phyloP scores from a whole-genome alignment of 2,888 invertebrate species.

The Ptychoptera contaminata region DNA sequence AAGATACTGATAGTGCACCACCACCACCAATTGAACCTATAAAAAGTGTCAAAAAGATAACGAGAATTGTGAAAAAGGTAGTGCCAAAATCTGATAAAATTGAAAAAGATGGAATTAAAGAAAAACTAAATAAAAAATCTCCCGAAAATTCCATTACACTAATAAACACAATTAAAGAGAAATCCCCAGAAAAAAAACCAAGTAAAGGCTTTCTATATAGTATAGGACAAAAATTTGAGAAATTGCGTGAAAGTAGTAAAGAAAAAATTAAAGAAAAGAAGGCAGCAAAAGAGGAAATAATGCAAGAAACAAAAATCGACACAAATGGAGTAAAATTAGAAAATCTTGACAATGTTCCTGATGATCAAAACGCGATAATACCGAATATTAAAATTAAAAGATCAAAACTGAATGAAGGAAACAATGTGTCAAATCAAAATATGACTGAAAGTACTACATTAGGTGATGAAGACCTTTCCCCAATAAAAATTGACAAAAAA shows the following conservation, averaged over 20 bases:
- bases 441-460: no score
- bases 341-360: not conserved
- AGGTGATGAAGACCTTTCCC: slow-evolving; percentile 8
- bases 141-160: slow-evolving; percentile 22
- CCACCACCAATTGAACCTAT: slow-evolving; percentile 11
- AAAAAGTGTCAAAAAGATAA: slow-evolving; percentile 15
- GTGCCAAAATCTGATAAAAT: slow-evolving; percentile 15
- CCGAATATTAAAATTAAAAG: not conserved
- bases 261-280: slow-evolving; percentile 24
- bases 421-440: no score
- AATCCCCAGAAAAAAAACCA: slow-evolving; percentile 41
- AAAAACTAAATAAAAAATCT: slow-evolving; percentile 20
- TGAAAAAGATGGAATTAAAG: slow-evolving; percentile 20
- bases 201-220: slow-evolving; percentile 49
- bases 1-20: slow-evolving; percentile 13
- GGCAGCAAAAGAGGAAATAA: slow-evolving; percentile 1
- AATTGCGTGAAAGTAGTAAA: slow-evolving; percentile 39
- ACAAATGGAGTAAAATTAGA: no score
- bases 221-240: slow-evolving; percentile 62
- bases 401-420: no score
- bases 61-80: slow-evolving; percentile 10
- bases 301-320: not conserved
- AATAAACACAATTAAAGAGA: slow-evolving; percentile 21
- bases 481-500: slow-evolving; percentile 23
- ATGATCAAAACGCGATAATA: slow-evolving; percentile 19